Evolutionary conservation across 2,113 vertebrate genomes (phyloP).

Genomic region (Rattus rattus): DNA sequence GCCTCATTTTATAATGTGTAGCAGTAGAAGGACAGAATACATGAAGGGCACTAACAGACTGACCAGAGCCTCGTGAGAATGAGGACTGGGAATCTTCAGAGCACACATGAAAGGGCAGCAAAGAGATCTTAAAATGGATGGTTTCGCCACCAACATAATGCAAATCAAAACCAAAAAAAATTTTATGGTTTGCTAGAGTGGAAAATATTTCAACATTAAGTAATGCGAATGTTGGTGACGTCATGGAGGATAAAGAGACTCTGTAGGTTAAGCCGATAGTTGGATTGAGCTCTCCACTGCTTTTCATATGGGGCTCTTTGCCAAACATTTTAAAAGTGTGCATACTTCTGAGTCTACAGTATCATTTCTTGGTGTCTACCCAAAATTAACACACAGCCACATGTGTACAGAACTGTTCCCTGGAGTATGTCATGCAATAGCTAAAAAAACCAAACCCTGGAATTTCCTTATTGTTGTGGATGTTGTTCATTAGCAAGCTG

Average conservation of each 20-base stretch:
- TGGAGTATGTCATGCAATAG: neutral
- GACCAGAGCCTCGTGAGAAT: neutral
- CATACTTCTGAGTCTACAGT: neutral
- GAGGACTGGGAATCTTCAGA: neutral
- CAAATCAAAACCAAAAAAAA: conserved; percentile 32
- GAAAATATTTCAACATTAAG: neutral
- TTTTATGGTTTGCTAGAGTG: conserved; percentile 5
- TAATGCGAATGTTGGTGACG: neutral
- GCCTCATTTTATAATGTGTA: neutral
- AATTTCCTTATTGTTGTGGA: neutral
- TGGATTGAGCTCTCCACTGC: neutral
- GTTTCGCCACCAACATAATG: neutral
- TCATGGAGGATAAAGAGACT: neutral
- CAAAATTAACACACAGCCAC: conserved; percentile 48
- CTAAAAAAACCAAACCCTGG: neutral
- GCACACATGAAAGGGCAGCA: neutral
- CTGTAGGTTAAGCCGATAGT: neutral
- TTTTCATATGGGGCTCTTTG: conserved; percentile 3
- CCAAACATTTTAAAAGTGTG: conserved; percentile 46
- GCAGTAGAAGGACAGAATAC: neutral
- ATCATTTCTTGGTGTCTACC: conserved; percentile 30
- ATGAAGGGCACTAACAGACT: neutral
- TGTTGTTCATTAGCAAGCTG: neutral
- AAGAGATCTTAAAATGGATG: neutral
- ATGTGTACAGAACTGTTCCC: neutral